A percentile compares a stretch with the other conserved stretches of the same genome.
Conservation (phyloP, 2,888 invertebrate genomes). For the Pimpla rufipes region DNA sequence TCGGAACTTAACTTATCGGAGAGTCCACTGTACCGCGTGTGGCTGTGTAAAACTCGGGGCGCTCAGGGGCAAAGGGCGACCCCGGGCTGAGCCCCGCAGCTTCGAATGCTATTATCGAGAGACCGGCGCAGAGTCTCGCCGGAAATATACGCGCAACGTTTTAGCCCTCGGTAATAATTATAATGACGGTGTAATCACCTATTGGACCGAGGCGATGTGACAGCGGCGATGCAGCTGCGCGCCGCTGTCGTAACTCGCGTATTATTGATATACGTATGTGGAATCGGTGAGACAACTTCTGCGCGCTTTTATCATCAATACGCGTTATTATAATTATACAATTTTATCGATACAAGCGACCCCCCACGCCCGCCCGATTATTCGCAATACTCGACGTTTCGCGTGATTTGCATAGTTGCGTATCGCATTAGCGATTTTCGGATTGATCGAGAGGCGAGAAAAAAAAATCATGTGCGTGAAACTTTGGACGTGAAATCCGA, state of each 20-base stretch:
- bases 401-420: neutral
- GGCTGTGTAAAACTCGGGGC: slow-evolving; percentile 26
- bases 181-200: slow-evolving; percentile 36
- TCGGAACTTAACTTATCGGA: too few relatives aligned
- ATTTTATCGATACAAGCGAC: slow-evolving; percentile 12
- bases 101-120: slow-evolving; percentile 65
- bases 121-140: slow-evolving; percentile 7
- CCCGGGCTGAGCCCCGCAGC: slow-evolving; percentile 54
- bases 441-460: neutral
- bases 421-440: neutral
- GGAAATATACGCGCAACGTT: slow-evolving; percentile 8
- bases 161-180: slow-evolving; percentile 54
- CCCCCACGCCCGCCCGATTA: neutral
- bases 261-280: too few relatives aligned
- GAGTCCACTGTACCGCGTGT: too few relatives aligned
- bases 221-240: slow-evolving; percentile 17
- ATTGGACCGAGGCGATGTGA: neutral
- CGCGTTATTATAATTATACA: slow-evolving; percentile 18
- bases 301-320: neutral
- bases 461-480: too few relatives aligned
- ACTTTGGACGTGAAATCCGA: too few relatives aligned
- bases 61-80: slow-evolving; percentile 1
- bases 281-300: neutral
- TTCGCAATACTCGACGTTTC: neutral
- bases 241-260: neutral